Evolutionary conservation across 2,888 invertebrate genomes (phyloP), one percentile per base, ranked within the genome.

Genomic region (Synanthedon andrenaeformis): DNA sequence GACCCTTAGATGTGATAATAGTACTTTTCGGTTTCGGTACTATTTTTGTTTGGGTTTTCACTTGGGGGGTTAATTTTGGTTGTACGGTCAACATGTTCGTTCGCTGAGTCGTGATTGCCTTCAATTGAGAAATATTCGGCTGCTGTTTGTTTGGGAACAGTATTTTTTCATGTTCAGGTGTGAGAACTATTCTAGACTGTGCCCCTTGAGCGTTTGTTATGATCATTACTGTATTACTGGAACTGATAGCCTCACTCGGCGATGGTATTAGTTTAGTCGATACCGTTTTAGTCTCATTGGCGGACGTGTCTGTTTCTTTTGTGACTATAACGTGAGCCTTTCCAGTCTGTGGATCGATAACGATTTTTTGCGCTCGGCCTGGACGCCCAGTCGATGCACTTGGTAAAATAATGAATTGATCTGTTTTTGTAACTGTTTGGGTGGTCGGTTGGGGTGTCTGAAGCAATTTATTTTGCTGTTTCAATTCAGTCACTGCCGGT

Each of bases 171-270:
- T 91, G 90, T 57, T 90, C 89, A 0, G 91, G 90, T 6, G 90
- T 90, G 51, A 91, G 74, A 2, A 91, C 77, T 62, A 91, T 86
- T 59, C 90, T 80, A 14, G 90, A 90, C 60, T 90, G 90, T 28
- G 89, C 82, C 13, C 91, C 91, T 65, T 90, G 90, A 53, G 90
- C 88, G 63, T 91, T 89, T 1, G 91, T 91, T 52, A 91, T 89
- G 48, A 91, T 90, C 91, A 91, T 91, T 28, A 91, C 89, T 54
- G 90, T 90, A 62, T 89, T 83, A 8, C 82, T 82, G n/a, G 83
- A 69, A 1, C 82, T 69, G 54, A 62, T 72, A 10, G 75, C 61
- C 28, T 83, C 82, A 1, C 77, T 64, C 10, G 76, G 69, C 3
- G 82, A 69, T 2, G 79, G 73, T 58, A 83, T 69, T 42, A 87